These are phyloP conservation scores for Campylomormyrus tamandua DNA, from an alignment of 2,113 vertebrate species.

Conservation along the genomic window DNA sequence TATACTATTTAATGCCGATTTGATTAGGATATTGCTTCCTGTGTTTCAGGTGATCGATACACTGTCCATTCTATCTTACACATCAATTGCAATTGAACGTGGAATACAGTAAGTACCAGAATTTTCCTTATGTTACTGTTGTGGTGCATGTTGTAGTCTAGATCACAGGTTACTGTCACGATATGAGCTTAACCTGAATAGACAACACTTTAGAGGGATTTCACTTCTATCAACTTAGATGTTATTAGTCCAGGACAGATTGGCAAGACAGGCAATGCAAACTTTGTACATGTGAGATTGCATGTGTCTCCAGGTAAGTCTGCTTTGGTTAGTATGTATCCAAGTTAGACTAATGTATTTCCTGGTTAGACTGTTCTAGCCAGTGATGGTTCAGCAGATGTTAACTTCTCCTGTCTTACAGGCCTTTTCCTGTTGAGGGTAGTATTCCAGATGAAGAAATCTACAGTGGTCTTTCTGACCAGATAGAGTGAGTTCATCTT, in stretches of 20 bases:
- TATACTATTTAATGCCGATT: background rate
- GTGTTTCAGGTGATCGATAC: conserved; percentile 69
- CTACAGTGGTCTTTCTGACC: conserved; percentile 83
- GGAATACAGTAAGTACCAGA: conserved; percentile 66
- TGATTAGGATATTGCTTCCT: background rate
- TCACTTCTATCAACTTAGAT: background rate
- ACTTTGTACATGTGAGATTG: background rate
- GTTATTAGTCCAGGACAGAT: background rate
- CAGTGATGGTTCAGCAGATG: background rate
- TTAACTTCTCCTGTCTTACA: conserved; percentile 33
- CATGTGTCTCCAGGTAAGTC: background rate
- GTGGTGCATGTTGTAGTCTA: background rate
- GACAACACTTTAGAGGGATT: background rate
- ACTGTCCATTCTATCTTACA: conserved; percentile 71
- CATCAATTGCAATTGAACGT: conserved; percentile 55
- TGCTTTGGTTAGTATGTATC: background rate
- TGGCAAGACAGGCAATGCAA: background rate
- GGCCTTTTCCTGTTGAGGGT: conserved; percentile 75
- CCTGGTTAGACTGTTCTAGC: background rate
- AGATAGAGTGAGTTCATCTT: conserved; percentile 77
- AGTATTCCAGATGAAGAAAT: conserved; percentile 74
- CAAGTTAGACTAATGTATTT: background rate
- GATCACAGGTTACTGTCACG: background rate
- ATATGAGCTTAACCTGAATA: background rate
- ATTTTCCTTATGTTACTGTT: background rate